Percentiles rank a stretch among this genome's conserved stretches.
phyloP scores from a whole-genome alignment of 2,797 vertebrate genomes.

The Podarcis lilfordi region DNA sequence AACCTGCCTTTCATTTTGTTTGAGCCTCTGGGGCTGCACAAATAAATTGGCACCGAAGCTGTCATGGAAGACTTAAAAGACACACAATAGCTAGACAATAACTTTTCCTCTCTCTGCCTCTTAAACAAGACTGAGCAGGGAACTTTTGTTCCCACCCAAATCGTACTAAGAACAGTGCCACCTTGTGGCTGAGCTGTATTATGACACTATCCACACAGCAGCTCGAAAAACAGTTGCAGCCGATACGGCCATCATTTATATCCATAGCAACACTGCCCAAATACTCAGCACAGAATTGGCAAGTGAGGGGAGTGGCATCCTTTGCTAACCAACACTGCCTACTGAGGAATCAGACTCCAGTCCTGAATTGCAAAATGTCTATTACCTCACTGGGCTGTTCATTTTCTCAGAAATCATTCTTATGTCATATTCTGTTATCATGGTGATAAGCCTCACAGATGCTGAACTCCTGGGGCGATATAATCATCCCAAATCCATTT shows the following conservation, averaged over 20 bases:
- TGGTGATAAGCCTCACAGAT: slow-evolving; percentile 42
- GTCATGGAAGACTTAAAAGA: background rate
- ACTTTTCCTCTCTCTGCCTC: background rate
- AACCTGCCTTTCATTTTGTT: slow-evolving; percentile 53
- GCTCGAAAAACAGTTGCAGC: slow-evolving; percentile 77
- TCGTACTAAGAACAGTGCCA: background rate
- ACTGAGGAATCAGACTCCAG: slow-evolving; percentile 28
- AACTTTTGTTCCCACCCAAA: background rate
- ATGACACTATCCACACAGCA: slow-evolving; percentile 25
- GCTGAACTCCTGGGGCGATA: slow-evolving; percentile 51
- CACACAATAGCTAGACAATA: background rate
- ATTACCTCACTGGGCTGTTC: slow-evolving; percentile 49
- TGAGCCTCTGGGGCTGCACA: slow-evolving; percentile 60
- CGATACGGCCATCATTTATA: slow-evolving; percentile 71
- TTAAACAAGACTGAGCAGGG: background rate
- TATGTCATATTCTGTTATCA: slow-evolving; percentile 55
- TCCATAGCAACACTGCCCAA: slow-evolving; percentile 78
- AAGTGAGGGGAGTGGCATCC: slow-evolving; percentile 57
- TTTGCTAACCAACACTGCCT: slow-evolving; percentile 45
- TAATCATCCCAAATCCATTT: slow-evolving; percentile 50
- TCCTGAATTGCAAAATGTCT: slow-evolving; percentile 27
- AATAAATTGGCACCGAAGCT: slow-evolving; percentile 70
- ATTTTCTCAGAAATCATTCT: slow-evolving; percentile 50
- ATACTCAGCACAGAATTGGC: slow-evolving; percentile 43
- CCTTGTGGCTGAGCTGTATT: background rate